Evolutionary conservation across 2,113 vertebrate species (phyloP).

Genomic region (Lepus timidus): DNA sequence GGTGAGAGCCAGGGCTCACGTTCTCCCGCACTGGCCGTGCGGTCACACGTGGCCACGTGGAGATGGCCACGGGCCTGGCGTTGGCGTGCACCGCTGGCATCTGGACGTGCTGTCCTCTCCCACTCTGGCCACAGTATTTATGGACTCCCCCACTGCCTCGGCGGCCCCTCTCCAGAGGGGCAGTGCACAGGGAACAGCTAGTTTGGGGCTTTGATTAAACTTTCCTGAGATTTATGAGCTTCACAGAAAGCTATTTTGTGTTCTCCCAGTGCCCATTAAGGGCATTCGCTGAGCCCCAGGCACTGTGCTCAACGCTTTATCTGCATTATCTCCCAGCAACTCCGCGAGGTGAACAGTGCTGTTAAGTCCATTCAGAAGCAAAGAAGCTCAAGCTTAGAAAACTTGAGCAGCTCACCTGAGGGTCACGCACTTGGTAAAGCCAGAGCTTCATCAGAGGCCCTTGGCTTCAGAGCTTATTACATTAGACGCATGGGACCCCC

Average conservation of each 20-base stretch:
- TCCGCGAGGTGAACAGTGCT: too few relatives aligned
- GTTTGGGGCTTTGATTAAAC: constrained; percentile 55
- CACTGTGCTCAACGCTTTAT: not conserved
- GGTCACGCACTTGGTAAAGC: not conserved
- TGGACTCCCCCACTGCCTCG: not conserved
- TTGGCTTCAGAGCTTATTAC: not conserved
- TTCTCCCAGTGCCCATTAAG: not conserved
- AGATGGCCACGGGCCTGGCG: not conserved
- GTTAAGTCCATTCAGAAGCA: not conserved
- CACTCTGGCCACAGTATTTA: not conserved
- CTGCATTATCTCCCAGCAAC: not conserved
- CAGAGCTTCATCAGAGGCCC: too few relatives aligned
- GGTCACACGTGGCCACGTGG: too few relatives aligned
- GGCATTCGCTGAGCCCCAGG: not conserved
- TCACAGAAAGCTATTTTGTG: not conserved
- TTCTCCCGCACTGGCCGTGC: not conserved
- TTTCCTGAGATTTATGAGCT: constrained; percentile 67
- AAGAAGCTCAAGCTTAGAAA: not conserved
- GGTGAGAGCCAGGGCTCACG: not conserved
- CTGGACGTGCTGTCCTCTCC: not conserved
- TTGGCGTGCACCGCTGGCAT: not conserved
- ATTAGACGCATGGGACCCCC: not conserved
- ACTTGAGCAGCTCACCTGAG: too few relatives aligned
- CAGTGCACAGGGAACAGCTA: not conserved
- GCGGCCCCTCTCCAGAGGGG: not conserved